Conservation (phyloP, 2,888 invertebrate species). For the Petrolisthes cinctipes region DNA sequence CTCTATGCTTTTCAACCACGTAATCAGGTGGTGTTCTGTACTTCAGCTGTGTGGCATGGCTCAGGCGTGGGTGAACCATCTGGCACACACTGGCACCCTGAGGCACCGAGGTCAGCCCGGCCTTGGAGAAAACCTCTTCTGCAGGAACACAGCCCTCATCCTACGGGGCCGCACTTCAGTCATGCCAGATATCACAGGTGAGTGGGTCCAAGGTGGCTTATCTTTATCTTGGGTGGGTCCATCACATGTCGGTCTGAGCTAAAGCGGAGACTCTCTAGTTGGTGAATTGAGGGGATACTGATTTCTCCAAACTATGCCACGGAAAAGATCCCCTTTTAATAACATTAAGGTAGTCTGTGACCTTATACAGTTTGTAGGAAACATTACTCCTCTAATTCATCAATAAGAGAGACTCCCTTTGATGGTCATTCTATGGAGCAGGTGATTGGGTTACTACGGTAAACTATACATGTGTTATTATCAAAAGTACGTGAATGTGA, state of each 20-base stretch:
- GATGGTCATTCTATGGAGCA: too few species aligned
- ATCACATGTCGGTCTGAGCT: neutral
- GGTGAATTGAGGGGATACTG: too few species aligned
- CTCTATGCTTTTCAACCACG: neutral
- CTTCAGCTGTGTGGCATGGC: conserved; percentile 82
- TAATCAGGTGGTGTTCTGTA: neutral
- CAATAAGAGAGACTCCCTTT: too few species aligned
- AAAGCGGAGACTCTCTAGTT: too few species aligned
- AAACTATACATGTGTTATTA: too few species aligned
- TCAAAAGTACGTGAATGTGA: too few species aligned
- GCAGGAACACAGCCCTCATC: conserved; percentile 72
- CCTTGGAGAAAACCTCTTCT: conserved; percentile 85
- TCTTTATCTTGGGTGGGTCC: neutral
- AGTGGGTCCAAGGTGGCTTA: neutral
- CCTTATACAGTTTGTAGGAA: too few species aligned
- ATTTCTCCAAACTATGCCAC: too few species aligned
- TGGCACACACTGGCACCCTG: conserved; percentile 85
- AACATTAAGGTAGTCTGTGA: too few species aligned
- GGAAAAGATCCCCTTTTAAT: too few species aligned
- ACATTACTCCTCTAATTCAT: too few species aligned
- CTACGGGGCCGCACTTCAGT: conserved; percentile 40
- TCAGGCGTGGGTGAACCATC: conserved; percentile 89
- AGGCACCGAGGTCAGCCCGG: conserved; percentile 80
- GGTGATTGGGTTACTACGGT: too few species aligned
- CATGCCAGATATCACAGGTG: conserved; percentile 37